Evolutionary conservation across 2,797 vertebrate genomes (phyloP).

Genomic region (Podarcis siculus): DNA sequence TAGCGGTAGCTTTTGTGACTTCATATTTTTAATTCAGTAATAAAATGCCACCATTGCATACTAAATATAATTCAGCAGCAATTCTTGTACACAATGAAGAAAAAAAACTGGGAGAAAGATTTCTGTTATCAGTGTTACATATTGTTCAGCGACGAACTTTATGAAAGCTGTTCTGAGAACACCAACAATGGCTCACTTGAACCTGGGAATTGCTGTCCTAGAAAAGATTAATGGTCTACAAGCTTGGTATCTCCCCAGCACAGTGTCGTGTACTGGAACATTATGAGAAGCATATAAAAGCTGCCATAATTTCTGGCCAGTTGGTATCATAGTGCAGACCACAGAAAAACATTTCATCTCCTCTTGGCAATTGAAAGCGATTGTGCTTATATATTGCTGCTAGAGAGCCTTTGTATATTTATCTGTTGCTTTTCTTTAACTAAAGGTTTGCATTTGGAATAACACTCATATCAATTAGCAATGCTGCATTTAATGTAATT

Average conservation of each 20-base stretch:
- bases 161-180: conserved; percentile 12
- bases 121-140: conserved; percentile 32
- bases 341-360: conserved; percentile 50
- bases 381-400: conserved; percentile 20
- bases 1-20: conserved; percentile 4
- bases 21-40: conserved; percentile 32
- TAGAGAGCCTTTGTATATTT: conserved; percentile 23
- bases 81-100: conserved; percentile 41
- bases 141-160: conserved; percentile 25
- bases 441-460: conserved; percentile 49
- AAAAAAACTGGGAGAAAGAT: conserved; percentile 28
- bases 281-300: conserved; percentile 39
- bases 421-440: conserved; percentile 32
- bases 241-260: conserved; percentile 26
- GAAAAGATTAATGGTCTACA: conserved; percentile 21
- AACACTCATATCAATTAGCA: accelerated
- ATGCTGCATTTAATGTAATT: conserved; percentile 15
- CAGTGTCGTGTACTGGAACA: conserved; percentile 12
- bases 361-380: conserved; percentile 14
- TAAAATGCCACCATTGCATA: conserved; percentile 22
- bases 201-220: conserved; percentile 26
- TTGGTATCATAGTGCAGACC: conserved; percentile 23
- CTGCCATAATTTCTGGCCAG: conserved; percentile 24
- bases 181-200: conserved; percentile 23
- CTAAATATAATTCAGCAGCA: neutral